These are phyloP conservation scores for Motacilla tschutschensis DNA, from an alignment of 2,113 vertebrate genomes.

Conservation along the genomic window DNA sequence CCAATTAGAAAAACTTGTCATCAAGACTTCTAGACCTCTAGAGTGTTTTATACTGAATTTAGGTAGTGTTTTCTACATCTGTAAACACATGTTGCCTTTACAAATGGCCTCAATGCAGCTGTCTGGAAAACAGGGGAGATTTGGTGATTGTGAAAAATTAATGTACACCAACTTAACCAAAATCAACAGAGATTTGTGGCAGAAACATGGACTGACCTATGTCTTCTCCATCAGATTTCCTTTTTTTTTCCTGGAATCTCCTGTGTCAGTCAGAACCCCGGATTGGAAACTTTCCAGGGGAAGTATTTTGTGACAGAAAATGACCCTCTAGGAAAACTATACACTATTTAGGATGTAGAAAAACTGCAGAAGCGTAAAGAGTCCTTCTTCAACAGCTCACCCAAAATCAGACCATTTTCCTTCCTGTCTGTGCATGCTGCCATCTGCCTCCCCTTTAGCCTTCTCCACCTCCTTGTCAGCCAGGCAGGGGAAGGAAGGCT, in stretches of 20 bases:
- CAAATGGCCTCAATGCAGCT: neutral
- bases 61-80: neutral
- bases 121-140: rapidly evolving
- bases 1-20: neutral
- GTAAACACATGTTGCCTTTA: neutral
- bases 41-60: neutral
- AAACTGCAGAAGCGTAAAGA: neutral
- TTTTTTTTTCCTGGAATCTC: neutral
- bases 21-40: neutral
- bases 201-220: neutral
- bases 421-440: neutral
- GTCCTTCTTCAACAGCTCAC: neutral
- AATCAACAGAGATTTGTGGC: neutral
- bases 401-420: neutral
- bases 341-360: neutral
- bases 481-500: neutral
- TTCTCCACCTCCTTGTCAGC: neutral
- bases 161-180: neutral
- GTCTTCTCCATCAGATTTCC: neutral
- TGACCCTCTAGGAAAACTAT: neutral
- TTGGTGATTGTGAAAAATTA: neutral
- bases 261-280: neutral
- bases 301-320: neutral
- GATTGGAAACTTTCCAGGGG: neutral
- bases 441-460: neutral